phyloP scores from a whole-genome alignment of 2,113 vertebrate genomes.

The Vanacampus margaritifer region DNA sequence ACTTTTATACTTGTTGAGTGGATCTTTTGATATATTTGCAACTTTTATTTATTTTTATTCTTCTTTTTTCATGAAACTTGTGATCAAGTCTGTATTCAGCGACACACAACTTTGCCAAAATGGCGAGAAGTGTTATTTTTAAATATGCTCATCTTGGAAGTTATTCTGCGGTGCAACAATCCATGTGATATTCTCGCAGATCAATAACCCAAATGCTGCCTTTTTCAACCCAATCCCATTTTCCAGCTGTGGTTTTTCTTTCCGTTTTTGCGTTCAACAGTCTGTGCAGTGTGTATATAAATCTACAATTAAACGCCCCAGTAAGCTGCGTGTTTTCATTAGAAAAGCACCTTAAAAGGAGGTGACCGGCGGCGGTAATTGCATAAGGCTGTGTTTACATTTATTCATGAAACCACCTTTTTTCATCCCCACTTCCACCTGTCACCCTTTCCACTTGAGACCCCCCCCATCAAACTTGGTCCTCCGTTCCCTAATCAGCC shows the following conservation, averaged over 20 bases:
- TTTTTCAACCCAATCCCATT: slow-evolving; percentile 80
- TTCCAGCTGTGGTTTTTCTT: slow-evolving; percentile 69
- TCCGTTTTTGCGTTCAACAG: slow-evolving; percentile 58
- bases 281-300: slow-evolving; percentile 53
- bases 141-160: neutral
- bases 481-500: slow-evolving; percentile 84
- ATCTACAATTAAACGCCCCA: slow-evolving; percentile 83
- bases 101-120: neutral
- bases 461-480: slow-evolving; percentile 81
- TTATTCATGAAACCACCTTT: slow-evolving; percentile 91
- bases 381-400: slow-evolving; percentile 89
- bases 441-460: slow-evolving; percentile 87
- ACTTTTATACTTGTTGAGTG: no score
- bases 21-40: no score
- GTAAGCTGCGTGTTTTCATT: slow-evolving; percentile 83
- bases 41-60: no score
- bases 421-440: slow-evolving; percentile 87
- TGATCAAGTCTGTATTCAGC: no score
- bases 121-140: neutral
- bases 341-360: slow-evolving; percentile 62
- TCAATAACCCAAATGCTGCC: slow-evolving; percentile 79
- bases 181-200: slow-evolving; percentile 58
- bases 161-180: neutral
- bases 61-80: no score
- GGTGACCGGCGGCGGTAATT: slow-evolving; percentile 80